phyloP scores from a whole-genome alignment of 1,140 invertebrate genomes.

The Drosophila malerkotliana region DNA sequence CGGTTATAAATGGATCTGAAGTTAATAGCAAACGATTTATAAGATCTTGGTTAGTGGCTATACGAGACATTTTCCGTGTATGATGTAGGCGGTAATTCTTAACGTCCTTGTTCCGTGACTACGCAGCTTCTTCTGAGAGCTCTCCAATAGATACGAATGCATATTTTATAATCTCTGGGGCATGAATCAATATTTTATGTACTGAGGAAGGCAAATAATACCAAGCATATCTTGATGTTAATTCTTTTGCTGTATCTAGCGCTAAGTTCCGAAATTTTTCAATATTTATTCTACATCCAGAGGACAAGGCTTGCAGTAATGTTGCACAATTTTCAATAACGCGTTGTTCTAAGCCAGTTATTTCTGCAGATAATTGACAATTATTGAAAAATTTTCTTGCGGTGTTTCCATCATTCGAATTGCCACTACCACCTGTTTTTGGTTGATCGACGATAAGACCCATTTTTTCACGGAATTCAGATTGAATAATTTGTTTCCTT shows the following conservation, averaged over 20 bases:
- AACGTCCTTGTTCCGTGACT: slow-evolving; percentile 3
- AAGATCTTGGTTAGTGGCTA: slow-evolving; percentile 11
- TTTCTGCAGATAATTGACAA: too few relatives aligned
- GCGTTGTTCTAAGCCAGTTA: too few relatives aligned
- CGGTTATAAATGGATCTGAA: slow-evolving; percentile 11
- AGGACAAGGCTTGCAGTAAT: slow-evolving; percentile 13
- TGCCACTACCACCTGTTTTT: too few relatives aligned
- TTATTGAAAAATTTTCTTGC: too few relatives aligned
- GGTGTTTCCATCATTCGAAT: too few relatives aligned
- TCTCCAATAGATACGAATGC: slow-evolving; percentile 17
- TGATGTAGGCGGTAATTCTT: slow-evolving; percentile 7
- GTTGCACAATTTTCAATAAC: too few relatives aligned
- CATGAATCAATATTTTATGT: slow-evolving; percentile 21
- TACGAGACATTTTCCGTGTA: slow-evolving; percentile 8
- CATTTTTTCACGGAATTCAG: too few relatives aligned
- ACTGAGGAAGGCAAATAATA: slow-evolving; percentile 19
- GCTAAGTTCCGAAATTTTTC: slow-evolving; percentile 22
- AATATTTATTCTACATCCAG: slow-evolving; percentile 21
- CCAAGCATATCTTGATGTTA: slow-evolving; percentile 18
- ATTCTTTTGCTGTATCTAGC: slow-evolving; percentile 20
- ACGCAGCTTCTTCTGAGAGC: slow-evolving; percentile 19
- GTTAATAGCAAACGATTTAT: slow-evolving; percentile 16
- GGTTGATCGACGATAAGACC: too few relatives aligned
- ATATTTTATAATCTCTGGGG: slow-evolving; percentile 12
- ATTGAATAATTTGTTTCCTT: too few relatives aligned